phyloP scores from a whole-genome alignment of 2,113 vertebrate genomes.

The Scophthalmus maximus region DNA sequence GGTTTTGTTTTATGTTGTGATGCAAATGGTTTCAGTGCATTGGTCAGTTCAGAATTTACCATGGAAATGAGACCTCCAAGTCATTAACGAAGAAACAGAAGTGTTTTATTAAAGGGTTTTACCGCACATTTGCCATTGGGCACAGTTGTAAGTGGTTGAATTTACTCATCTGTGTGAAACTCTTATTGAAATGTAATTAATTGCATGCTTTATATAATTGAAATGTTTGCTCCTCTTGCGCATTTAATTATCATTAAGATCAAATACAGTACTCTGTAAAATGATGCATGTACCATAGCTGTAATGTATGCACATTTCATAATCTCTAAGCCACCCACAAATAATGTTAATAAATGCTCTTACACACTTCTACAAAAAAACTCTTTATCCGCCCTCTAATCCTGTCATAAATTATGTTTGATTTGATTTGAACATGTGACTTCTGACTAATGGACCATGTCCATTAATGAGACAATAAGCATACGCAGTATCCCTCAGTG shows the following conservation, averaged over 20 bases:
- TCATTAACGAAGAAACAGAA: conserved; percentile 57
- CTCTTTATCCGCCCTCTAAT: conserved; percentile 62
- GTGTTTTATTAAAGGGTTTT: conserved; percentile 72
- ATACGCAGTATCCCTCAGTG: conserved; percentile 40
- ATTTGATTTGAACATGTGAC: conserved; percentile 62
- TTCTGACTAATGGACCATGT: conserved; percentile 71
- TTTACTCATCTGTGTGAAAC: conserved; percentile 56
- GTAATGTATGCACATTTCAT: conserved; percentile 5
- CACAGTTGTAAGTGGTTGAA: conserved; percentile 57
- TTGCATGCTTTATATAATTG: conserved; percentile 29
- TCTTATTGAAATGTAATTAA: conserved; percentile 58
- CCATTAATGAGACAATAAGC: conserved; percentile 70
- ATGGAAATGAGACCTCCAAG: conserved; percentile 29
- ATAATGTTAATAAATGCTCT: conserved; percentile 43
- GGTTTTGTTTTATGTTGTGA: conserved; percentile 13
- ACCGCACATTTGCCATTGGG: conserved; percentile 62
- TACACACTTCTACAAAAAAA: conserved; percentile 37
- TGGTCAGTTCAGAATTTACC: conserved; percentile 22
- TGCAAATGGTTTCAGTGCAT: conserved; percentile 14
- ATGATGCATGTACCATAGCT: no score
- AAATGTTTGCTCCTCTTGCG: conserved; percentile 35
- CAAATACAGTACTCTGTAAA: background rate
- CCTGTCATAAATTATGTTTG: conserved; percentile 74
- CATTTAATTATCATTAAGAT: conserved; percentile 34
- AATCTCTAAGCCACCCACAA: background rate